A percentile compares a stretch with the other conserved stretches of the same genome.
Evolutionary conservation across 2,113 vertebrate genomes (phyloP).

Genomic region (Halichoeres trimaculatus): DNA sequence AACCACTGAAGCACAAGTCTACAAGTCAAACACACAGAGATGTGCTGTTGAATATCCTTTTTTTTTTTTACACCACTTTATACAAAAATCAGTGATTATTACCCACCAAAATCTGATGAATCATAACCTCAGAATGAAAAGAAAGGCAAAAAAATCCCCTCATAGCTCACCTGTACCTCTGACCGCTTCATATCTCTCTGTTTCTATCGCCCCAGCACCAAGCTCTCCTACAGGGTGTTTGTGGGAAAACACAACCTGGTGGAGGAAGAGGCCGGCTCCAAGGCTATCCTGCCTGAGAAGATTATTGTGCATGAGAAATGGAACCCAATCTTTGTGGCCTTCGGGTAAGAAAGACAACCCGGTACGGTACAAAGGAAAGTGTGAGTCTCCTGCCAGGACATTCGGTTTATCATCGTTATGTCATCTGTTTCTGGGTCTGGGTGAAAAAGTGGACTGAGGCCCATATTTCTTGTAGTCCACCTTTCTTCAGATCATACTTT

Average conservation of each 20-base stretch:
- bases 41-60: not conserved
- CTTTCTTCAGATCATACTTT: not conserved
- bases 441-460: constrained; percentile 12
- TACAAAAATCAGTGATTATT: too few relatives aligned
- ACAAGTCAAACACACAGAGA: not conserved
- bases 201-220: constrained; percentile 70
- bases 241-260: constrained; percentile 89
- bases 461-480: constrained; percentile 23
- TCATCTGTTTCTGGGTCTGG: constrained; percentile 5
- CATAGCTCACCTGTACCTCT: not conserved
- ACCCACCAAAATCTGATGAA: too few relatives aligned
- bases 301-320: constrained; percentile 89
- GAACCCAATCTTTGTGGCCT: constrained; percentile 81
- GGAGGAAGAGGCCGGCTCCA: constrained; percentile 74
- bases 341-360: constrained; percentile 75
- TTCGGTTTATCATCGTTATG: constrained; percentile 36
- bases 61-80: not conserved
- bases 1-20: not conserved
- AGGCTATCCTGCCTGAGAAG: constrained; percentile 83
- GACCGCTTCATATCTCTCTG: constrained; percentile 20
- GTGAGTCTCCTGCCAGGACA: not conserved
- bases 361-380: not conserved
- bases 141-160: not conserved
- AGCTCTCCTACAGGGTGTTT: constrained; percentile 86
- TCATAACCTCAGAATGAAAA: not conserved